Base-by-base conservation (phyloP, 2,113 vertebrate species). In the Bagarius yarrelli region DNA sequence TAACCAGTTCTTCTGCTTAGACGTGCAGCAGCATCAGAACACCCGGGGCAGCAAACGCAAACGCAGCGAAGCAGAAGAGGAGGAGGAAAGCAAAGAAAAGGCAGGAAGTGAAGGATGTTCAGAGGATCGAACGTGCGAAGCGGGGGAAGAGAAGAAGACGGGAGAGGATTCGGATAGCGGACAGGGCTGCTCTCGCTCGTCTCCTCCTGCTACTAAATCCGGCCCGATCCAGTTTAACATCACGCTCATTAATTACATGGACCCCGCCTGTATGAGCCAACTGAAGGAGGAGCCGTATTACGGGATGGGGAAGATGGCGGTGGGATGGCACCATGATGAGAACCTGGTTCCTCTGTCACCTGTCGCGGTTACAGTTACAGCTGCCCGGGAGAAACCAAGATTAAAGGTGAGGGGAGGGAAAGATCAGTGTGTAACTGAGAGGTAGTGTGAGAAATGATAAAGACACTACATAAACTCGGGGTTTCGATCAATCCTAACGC, bases 261-360 rank as follows among this genome's bases (percentile, higher is more conserved):
- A 99, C 90, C 96, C 97, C 0, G 88, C 91, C 13, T 88, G 94
- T 81, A 96, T 97, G 95, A 89, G 88, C 2, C 96, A 95, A 82
- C 94, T 98, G 85, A 99, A 96, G 87, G 96, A 96, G 82, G 97
- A 99, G 27, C 97, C 97, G 0, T 99, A 99, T 84, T 99, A 96
- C 55, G 97, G 95, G 82, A 99, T 99, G 97, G 97, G 97, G 40
- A 96, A 91, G 83, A 97, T 98, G 97, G 97, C 97, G 0, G 97
- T 99, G 81, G 97, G 97, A 85, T 99, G 97, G 97, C 97, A 99
- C 86, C 97, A 98, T 0, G 97, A 99, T 0, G 97, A 99, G 89
- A 98, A 97, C 82, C 93, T 98, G 85, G 92, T 97, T 86, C 94
- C 92, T 52, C 90, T 92, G 85, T 97, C 97, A 0, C 92, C 96